Evolutionary conservation across 2,888 invertebrate species (phyloP).

Genomic region (Patella pellucida): DNA sequence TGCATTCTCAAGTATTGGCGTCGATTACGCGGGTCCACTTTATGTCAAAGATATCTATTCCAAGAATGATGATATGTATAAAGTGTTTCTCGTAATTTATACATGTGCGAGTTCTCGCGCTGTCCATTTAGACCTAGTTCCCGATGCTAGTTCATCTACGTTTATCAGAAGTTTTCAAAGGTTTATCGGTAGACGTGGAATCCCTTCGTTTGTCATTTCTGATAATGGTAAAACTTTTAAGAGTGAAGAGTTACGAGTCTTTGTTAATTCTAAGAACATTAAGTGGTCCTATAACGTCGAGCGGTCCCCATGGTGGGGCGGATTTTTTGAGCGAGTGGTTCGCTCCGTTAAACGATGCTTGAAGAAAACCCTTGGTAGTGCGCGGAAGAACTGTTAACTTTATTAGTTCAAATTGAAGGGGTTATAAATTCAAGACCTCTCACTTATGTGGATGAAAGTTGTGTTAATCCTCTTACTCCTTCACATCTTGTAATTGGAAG

Average conservation of each 20-base stretch:
- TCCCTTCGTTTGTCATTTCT: neutral
- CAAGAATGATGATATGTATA: no score
- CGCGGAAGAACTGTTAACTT: slow-evolving; percentile 2
- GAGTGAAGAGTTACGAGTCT: neutral
- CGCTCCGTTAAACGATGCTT: neutral
- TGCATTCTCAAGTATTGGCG: no score
- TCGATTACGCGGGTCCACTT: no score
- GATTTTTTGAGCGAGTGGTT: neutral
- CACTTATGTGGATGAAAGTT: neutral
- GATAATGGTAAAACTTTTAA: neutral
- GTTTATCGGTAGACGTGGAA: neutral
- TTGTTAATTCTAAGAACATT: neutral
- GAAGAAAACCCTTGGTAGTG: neutral
- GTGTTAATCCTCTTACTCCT: neutral
- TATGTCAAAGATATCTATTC: no score
- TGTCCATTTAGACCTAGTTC: neutral
- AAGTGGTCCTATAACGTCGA: neutral
- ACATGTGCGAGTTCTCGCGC: neutral
- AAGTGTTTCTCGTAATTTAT: neutral
- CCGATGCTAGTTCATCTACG: neutral
- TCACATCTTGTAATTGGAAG: neutral
- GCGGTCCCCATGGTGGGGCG: neutral
- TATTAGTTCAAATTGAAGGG: neutral
- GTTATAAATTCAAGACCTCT: neutral
- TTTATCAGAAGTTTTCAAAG: neutral